A percentile compares a stretch with the other conserved stretches of the same genome.
These are phyloP conservation scores for Dissostichus mawsoni DNA, from an alignment of 2,113 vertebrate species.

Conservation along the genomic window DNA sequence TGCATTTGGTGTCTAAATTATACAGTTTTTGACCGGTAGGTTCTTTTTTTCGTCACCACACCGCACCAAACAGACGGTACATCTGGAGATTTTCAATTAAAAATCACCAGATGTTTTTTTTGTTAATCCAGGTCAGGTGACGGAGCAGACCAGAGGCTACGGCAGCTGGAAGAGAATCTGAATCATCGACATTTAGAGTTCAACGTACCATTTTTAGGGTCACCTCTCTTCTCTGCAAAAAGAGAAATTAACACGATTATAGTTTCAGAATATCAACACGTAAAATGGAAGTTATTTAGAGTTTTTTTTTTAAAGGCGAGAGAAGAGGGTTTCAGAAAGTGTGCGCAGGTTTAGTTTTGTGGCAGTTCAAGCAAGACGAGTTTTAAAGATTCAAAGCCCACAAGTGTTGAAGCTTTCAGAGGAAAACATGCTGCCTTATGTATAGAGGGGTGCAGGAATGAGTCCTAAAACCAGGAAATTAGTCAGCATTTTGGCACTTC, in stretches of 20 bases:
- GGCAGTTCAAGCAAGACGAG: neutral
- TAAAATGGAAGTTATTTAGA: neutral
- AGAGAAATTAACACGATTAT: slow-evolving; percentile 76
- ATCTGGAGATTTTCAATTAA: no score
- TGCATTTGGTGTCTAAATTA: no score
- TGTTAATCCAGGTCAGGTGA: neutral
- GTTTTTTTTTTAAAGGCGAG: neutral
- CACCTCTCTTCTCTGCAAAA: slow-evolving; percentile 84
- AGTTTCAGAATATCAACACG: slow-evolving; percentile 29
- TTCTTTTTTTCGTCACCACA: no score
- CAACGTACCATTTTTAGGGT: slow-evolving; percentile 85
- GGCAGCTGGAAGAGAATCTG: neutral
- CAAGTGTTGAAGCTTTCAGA: neutral
- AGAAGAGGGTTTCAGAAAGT: slow-evolving; percentile 32
- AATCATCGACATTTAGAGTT: slow-evolving; percentile 23
- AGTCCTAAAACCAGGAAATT: no score
- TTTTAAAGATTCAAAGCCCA: neutral
- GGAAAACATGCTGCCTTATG: neutral
- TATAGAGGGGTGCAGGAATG: no score
- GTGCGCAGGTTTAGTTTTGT: neutral
- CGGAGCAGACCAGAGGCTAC: no score
- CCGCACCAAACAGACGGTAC: no score
- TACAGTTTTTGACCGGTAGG: no score
- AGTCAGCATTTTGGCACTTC: no score
- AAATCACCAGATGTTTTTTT: neutral